Percentiles rank a stretch among this genome's conserved stretches.
phyloP scores from a whole-genome alignment of 2,113 vertebrate species.

The Heptranchias perlo region DNA sequence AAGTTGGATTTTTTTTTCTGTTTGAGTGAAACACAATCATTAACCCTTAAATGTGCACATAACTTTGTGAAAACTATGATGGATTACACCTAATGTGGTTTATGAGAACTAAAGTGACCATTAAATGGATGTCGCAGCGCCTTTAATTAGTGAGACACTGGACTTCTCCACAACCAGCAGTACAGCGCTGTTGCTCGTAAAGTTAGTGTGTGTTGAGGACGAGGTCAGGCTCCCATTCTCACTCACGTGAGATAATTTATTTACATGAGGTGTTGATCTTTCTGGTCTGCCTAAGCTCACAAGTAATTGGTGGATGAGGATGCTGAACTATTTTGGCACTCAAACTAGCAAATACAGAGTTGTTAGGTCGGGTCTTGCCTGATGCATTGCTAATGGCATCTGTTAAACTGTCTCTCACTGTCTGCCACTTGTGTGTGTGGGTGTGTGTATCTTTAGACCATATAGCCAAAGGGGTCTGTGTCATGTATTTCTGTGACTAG shows the following conservation, averaged over 20 bases:
- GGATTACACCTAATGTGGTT: background rate
- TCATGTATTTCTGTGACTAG: background rate
- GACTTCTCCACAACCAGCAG: background rate
- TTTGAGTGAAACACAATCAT: background rate
- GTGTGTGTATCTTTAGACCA: background rate
- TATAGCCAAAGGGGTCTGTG: background rate
- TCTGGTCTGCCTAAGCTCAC: background rate
- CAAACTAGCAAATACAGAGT: background rate
- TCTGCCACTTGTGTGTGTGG: background rate
- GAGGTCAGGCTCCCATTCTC: background rate
- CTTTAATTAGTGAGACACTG: background rate
- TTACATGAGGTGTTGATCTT: background rate
- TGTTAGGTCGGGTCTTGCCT: background rate
- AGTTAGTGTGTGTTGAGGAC: background rate
- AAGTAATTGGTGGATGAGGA: background rate
- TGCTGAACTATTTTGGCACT: background rate
- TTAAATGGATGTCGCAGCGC: background rate
- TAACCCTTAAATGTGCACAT: background rate
- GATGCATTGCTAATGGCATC: background rate
- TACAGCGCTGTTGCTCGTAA: background rate
- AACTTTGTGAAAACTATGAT: background rate
- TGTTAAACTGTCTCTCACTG: background rate
- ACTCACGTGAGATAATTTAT: background rate
- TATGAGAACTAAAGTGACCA: background rate
- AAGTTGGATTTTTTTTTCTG: background rate